phyloP scores from a whole-genome alignment of 2,888 invertebrate genomes.

The Camptogramma bilineatum region DNA sequence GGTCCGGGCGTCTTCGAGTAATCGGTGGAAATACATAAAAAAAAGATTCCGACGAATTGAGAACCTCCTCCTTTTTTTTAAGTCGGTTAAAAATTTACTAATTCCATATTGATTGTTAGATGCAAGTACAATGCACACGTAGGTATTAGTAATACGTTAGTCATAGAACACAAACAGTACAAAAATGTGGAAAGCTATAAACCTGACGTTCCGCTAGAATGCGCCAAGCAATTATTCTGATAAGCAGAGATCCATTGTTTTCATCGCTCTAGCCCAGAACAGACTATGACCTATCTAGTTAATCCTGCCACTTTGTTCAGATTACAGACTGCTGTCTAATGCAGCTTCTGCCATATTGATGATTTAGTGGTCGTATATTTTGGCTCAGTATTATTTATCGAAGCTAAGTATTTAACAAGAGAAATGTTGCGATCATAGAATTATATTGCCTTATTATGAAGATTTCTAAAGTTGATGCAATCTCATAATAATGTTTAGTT shows the following conservation, averaged over 20 bases:
- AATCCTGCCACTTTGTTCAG: constrained; percentile 17
- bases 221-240: constrained; percentile 24
- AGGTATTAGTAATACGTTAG: not conserved
- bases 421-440: too few species aligned
- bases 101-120: too few species aligned
- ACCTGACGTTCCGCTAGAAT: constrained; percentile 11
- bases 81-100: too few species aligned
- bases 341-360: constrained; percentile 3
- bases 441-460: too few species aligned
- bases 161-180: not conserved
- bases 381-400: not conserved
- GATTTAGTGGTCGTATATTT: not conserved
- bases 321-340: constrained; percentile 7
- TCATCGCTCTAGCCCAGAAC: constrained; percentile 5
- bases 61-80: too few species aligned
- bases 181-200: constrained; percentile 12
- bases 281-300: constrained; percentile 12
- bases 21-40: too few species aligned
- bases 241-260: constrained; percentile 19
- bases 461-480: too few species aligned
- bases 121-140: not conserved
- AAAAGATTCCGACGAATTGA: too few species aligned
- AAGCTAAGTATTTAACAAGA: too few species aligned
- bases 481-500: too few species aligned
- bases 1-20: too few species aligned